phyloP scores from a whole-genome alignment of 2,797 vertebrate species.

The Podarcis lilfordi region DNA sequence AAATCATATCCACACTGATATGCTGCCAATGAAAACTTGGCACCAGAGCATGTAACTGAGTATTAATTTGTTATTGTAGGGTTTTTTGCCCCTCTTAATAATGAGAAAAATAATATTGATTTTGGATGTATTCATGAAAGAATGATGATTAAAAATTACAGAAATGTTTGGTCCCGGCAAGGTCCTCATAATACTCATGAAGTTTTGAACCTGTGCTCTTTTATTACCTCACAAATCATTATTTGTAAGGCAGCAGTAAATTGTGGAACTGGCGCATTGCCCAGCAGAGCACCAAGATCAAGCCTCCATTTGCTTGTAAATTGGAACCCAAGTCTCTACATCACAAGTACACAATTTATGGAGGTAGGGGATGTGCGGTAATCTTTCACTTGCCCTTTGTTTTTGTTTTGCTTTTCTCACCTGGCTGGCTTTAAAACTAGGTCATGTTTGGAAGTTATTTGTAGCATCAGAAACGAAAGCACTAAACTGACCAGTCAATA shows the following conservation, averaged over 20 bases:
- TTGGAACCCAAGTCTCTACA: slow-evolving; percentile 64
- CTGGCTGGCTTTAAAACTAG: slow-evolving; percentile 40
- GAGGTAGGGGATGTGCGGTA: slow-evolving; percentile 59
- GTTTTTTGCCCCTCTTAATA: slow-evolving; percentile 71
- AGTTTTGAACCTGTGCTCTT: slow-evolving; percentile 71
- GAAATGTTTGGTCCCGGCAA: slow-evolving; percentile 71
- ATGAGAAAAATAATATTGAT: slow-evolving; percentile 79
- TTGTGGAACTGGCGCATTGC: slow-evolving; percentile 67
- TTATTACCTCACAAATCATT: slow-evolving; percentile 78
- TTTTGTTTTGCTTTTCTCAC: slow-evolving; percentile 45
- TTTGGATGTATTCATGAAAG: slow-evolving; percentile 73
- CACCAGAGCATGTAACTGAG: slow-evolving; percentile 45
- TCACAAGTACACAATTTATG: slow-evolving; percentile 68
- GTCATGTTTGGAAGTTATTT: slow-evolving; percentile 58
- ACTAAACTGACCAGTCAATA: slow-evolving; percentile 32
- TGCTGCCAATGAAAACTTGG: slow-evolving; percentile 67
- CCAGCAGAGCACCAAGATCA: slow-evolving; percentile 68
- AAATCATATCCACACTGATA: slow-evolving; percentile 59
- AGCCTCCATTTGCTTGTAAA: slow-evolving; percentile 74
- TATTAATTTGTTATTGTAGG: slow-evolving; percentile 70
- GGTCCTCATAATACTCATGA: slow-evolving; percentile 68
- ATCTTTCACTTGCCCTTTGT: slow-evolving; percentile 63
- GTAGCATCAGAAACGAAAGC: slow-evolving; percentile 26
- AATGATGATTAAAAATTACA: slow-evolving; percentile 70
- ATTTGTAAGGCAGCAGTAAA: slow-evolving; percentile 68